A percentile compares a stretch with the other conserved stretches of the same genome.
Conservation (phyloP, 2,113 vertebrate genomes). For the Ahaetulla prasina region DNA sequence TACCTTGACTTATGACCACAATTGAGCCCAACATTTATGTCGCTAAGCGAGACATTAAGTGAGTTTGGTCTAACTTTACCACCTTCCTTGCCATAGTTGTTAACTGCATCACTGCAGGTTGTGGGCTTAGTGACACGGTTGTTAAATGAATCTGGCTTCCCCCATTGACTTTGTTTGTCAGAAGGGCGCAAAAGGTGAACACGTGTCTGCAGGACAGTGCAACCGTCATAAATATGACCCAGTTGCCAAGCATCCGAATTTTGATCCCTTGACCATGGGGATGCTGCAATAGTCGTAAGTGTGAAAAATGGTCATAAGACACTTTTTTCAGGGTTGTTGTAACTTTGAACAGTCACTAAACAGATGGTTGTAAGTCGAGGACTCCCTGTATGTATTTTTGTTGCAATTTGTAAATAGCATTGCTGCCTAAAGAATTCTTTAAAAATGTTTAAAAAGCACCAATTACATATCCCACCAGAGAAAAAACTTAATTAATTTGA, state of each 20-base stretch:
- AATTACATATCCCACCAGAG: neutral
- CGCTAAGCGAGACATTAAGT: neutral
- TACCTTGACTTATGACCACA: neutral
- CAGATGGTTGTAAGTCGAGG: neutral
- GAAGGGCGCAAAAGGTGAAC: neutral
- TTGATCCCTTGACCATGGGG: neutral
- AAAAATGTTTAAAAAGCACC: neutral
- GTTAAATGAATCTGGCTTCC: neutral
- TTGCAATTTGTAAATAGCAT: neutral
- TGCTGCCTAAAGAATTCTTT: neutral
- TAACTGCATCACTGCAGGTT: neutral
- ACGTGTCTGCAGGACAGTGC: neutral
- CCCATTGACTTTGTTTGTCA: neutral
- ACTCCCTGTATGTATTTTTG: neutral
- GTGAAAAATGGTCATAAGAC: neutral
- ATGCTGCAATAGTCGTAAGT: neutral
- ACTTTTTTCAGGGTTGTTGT: neutral
- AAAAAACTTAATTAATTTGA: conserved; percentile 6
- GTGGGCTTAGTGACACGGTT: neutral
- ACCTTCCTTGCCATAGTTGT: neutral
- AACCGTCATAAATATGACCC: neutral
- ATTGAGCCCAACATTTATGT: neutral
- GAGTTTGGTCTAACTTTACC: neutral
- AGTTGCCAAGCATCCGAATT: neutral
- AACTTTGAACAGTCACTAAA: neutral